Percentiles rank a stretch among this genome's conserved stretches.
phyloP scores from a whole-genome alignment of 2,888 invertebrate species.

The Volucella inanis region DNA sequence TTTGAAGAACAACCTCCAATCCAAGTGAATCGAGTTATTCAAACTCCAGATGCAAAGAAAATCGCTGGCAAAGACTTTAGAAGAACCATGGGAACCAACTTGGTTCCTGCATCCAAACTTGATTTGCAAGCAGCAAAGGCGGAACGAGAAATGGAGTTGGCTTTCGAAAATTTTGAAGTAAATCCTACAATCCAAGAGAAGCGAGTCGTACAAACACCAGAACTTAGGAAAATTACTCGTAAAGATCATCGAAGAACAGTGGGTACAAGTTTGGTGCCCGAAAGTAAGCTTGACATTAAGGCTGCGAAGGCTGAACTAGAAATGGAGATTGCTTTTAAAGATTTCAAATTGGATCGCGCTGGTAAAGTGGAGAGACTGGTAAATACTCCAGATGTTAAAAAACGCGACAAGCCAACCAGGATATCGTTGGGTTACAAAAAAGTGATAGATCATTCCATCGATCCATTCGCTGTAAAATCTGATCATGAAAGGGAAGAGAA shows the following conservation, averaged over 20 bases:
- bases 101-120: neutral
- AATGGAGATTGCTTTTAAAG: slow-evolving; percentile 36
- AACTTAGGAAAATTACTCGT: neutral
- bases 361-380: neutral
- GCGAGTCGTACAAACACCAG: slow-evolving; percentile 17
- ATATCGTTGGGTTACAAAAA: neutral
- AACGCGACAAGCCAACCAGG: slow-evolving; percentile 11
- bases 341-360: slow-evolving; percentile 40
- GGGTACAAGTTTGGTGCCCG: slow-evolving; percentile 2
- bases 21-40: neutral
- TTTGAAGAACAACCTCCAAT: slow-evolving; percentile 40
- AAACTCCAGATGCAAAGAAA: slow-evolving; percentile 34
- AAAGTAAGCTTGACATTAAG: slow-evolving; percentile 27
- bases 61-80: neutral
- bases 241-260: slow-evolving; percentile 40
- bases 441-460: neutral
- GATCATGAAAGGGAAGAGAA: neutral
- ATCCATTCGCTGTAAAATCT: slow-evolving; percentile 2
- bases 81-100: slow-evolving; percentile 3
- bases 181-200: slow-evolving; percentile 13
- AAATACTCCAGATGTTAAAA: slow-evolving; percentile 22
- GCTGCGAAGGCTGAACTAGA: slow-evolving; percentile 31
- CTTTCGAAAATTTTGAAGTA: slow-evolving; percentile 40
- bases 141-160: slow-evolving; percentile 29
- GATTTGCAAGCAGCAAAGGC: slow-evolving; percentile 48